Evolutionary conservation across 2,113 vertebrate genomes (phyloP).

Genomic region (Amphiprion percula): DNA sequence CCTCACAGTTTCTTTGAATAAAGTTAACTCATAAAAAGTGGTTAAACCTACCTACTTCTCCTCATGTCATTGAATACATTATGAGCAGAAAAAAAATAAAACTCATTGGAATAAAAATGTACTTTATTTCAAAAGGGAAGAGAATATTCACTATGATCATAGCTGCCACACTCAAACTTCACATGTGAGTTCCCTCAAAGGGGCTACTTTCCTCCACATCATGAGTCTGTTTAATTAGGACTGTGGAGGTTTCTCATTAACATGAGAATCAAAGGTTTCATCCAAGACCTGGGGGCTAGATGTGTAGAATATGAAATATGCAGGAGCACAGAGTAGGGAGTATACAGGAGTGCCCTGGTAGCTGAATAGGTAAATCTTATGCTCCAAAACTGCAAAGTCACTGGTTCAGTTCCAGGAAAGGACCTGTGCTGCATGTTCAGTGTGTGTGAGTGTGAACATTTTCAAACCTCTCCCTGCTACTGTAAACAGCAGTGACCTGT

Average conservation of each 20-base stretch:
- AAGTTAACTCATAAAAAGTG: not conserved
- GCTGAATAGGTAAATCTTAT: too few relatives aligned
- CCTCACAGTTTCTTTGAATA: not conserved
- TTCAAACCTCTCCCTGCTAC: too few relatives aligned
- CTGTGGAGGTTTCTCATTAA: slow-evolving; percentile 54
- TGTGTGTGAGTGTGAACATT: too few relatives aligned
- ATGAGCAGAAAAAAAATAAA: not conserved
- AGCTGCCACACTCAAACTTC: slow-evolving; percentile 10
- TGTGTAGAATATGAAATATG: slow-evolving; percentile 22
- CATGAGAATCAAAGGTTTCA: slow-evolving; percentile 45
- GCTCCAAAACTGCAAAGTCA: too few relatives aligned
- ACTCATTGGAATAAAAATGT: not conserved
- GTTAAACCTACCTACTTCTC: not conserved
- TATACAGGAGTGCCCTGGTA: too few relatives aligned
- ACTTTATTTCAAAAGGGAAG: not conserved
- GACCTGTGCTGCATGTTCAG: too few relatives aligned
- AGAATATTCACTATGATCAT: slow-evolving; percentile 22
- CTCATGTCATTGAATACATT: too few relatives aligned
- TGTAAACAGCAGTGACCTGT: too few relatives aligned
- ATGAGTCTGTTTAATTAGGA: slow-evolving; percentile 52
- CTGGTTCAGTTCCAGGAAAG: too few relatives aligned
- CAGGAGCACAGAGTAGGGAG: too few relatives aligned
- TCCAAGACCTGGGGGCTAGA: slow-evolving; percentile 10
- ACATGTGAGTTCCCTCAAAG: slow-evolving; percentile 24
- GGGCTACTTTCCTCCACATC: slow-evolving; percentile 16